These are phyloP conservation scores for Netta rufina DNA, from an alignment of 2,797 vertebrate species.

Conservation along the genomic window DNA sequence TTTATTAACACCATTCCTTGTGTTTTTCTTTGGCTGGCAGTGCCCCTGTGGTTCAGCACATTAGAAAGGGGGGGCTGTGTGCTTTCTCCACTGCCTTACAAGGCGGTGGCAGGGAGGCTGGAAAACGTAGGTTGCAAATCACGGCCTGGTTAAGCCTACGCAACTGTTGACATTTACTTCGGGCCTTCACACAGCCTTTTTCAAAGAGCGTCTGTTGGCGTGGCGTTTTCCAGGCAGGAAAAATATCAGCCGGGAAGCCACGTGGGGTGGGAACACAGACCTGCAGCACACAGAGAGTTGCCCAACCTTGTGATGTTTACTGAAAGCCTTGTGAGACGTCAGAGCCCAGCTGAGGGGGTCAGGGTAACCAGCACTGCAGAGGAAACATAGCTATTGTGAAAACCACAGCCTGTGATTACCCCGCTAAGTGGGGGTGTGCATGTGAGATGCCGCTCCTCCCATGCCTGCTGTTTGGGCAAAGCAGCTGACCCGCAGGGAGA, in stretches of 20 bases:
- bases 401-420: rapidly evolving
- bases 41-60: background rate
- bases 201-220: background rate
- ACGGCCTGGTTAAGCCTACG: background rate
- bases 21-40: background rate
- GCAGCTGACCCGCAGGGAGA: background rate
- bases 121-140: background rate
- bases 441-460: rapidly evolving
- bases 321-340: background rate
- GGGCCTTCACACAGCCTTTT: background rate
- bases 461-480: background rate
- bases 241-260: background rate
- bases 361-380: background rate
- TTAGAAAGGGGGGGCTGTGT: rapidly evolving
- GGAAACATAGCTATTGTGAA: background rate
- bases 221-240: background rate
- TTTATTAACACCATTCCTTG: background rate
- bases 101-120: background rate
- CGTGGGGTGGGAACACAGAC: background rate
- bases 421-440: rapidly evolving
- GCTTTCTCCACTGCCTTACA: background rate
- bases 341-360: background rate
- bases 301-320: background rate
- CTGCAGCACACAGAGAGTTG: background rate
- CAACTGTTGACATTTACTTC: background rate